A percentile compares a stretch with the other conserved stretches of the same genome.
Conservation (phyloP, 2,113 vertebrate species). For the Centropus unirufus region DNA sequence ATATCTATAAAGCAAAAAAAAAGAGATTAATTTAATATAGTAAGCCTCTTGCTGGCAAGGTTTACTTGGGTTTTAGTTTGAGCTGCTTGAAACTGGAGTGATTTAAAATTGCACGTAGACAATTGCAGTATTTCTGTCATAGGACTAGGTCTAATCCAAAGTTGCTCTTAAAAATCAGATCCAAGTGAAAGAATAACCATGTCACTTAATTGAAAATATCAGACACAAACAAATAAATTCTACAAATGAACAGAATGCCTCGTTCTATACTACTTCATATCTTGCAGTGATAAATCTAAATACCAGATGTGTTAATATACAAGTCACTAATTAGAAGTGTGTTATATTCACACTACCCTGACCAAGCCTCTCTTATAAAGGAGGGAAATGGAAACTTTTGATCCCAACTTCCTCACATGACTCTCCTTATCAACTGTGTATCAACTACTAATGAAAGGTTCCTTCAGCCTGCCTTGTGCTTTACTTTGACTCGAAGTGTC, state of each 20-base stretch:
- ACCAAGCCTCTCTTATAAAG: background rate
- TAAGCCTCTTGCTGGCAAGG: background rate
- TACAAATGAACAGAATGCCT: background rate
- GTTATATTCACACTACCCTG: no score
- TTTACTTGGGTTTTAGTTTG: background rate
- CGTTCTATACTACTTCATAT: background rate
- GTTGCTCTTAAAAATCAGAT: background rate
- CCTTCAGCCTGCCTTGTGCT: conserved; percentile 51
- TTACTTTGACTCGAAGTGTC: conserved; percentile 35
- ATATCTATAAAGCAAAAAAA: background rate
- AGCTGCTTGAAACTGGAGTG: background rate
- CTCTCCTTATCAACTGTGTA: background rate
- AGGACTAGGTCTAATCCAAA: background rate
- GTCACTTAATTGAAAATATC: background rate
- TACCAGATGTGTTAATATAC: background rate
- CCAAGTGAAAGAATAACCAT: background rate
- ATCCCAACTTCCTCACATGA: background rate
- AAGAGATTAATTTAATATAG: background rate
- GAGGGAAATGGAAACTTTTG: background rate
- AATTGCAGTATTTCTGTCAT: background rate
- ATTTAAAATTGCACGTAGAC: background rate
- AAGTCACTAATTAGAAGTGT: background rate
- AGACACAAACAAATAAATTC: background rate
- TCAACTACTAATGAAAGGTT: conserved; percentile 53
- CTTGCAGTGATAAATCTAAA: background rate